phyloP scores from a whole-genome alignment of 1,140 invertebrate species.

The Metopolophium dirhodum region DNA sequence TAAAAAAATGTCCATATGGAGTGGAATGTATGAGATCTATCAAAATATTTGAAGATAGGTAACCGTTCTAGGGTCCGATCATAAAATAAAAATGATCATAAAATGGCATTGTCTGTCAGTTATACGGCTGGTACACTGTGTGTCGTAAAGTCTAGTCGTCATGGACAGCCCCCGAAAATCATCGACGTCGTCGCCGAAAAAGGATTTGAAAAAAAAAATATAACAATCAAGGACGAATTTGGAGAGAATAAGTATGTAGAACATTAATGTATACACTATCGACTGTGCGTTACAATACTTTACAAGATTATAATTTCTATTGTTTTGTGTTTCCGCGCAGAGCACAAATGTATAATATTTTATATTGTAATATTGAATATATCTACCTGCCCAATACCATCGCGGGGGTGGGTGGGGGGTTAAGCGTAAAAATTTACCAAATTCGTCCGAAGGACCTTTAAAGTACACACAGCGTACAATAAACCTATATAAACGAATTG shows the following conservation, averaged over 20 bases:
- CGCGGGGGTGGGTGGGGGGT: background rate
- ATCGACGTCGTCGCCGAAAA: background rate
- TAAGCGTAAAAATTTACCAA: conserved; percentile 3
- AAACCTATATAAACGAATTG: background rate
- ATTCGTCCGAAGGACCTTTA: conserved; percentile 23
- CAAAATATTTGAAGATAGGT: background rate
- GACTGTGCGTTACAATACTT: background rate
- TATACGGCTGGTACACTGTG: background rate
- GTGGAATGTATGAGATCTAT: too few species aligned
- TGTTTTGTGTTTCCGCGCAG: background rate
- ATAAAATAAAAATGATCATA: background rate
- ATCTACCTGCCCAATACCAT: background rate
- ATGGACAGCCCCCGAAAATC: background rate
- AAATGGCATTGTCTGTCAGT: background rate
- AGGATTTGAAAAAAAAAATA: background rate
- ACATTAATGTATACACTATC: background rate
- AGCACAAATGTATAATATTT: background rate
- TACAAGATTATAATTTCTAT: conserved; percentile 9
- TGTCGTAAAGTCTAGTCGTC: background rate
- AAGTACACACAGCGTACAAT: background rate
- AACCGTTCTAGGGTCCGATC: background rate
- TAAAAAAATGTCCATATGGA: too few species aligned
- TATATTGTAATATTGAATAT: background rate
- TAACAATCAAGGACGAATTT: conserved; percentile 11
- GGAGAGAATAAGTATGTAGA: background rate